phyloP scores from a whole-genome alignment of 2,113 vertebrate genomes.

The Odontophorus gujanensis region DNA sequence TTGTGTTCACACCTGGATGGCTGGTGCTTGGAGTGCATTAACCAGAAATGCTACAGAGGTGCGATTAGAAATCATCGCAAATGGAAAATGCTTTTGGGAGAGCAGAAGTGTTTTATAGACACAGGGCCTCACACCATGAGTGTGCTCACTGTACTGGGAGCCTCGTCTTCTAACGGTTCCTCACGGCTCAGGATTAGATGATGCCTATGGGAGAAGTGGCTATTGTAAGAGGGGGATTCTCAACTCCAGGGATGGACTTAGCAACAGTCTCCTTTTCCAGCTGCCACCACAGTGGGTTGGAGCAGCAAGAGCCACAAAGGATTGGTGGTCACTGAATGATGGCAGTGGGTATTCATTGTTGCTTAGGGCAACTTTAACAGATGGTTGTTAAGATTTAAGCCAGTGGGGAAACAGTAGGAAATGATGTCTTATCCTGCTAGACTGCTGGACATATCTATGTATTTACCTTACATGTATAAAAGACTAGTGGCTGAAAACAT shows the following conservation, averaged over 20 bases:
- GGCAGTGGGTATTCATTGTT: not conserved
- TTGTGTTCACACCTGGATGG: not conserved
- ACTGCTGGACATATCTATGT: not conserved
- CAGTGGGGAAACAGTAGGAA: not conserved
- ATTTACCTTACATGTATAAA: too few relatives aligned
- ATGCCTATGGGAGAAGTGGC: not conserved
- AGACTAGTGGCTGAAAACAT: fast-evolving
- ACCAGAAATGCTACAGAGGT: not conserved
- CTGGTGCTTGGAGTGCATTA: not conserved
- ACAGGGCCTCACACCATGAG: not conserved
- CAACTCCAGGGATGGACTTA: not conserved
- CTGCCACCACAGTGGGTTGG: not conserved
- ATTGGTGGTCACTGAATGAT: not conserved
- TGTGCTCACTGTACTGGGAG: not conserved
- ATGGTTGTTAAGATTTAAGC: not conserved
- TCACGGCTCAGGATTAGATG: not conserved
- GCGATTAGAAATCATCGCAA: conserved; percentile 17
- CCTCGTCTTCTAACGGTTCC: not conserved
- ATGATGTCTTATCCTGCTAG: not conserved
- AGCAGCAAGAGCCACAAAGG: not conserved
- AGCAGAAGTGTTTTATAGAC: not conserved
- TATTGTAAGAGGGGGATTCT: not conserved
- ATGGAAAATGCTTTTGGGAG: not conserved
- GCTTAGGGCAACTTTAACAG: not conserved
- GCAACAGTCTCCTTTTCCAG: not conserved